These are phyloP conservation scores for Lasioglossum marginatum DNA, from an alignment of 2,888 invertebrate genomes.

Conservation along the genomic window DNA sequence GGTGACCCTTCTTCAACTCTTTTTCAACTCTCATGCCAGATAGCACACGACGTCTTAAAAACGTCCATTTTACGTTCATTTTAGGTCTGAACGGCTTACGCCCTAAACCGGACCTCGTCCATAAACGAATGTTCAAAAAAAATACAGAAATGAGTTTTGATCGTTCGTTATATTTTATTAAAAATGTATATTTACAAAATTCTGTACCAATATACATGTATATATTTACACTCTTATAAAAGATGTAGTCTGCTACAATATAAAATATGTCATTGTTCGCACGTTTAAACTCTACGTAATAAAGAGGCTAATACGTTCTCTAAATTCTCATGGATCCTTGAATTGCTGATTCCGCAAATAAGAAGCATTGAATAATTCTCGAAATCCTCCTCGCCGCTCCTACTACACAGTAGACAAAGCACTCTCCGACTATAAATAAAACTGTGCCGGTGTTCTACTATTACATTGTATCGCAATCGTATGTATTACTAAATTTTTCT, in stretches of 20 bases:
- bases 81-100: no score
- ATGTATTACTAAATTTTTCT: constrained; percentile 28
- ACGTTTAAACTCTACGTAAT: constrained; percentile 27
- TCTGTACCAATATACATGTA: constrained; percentile 58
- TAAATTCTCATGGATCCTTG: constrained; percentile 1
- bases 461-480: constrained; percentile 42
- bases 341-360: constrained; percentile 13
- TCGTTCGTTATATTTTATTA: constrained; percentile 51
- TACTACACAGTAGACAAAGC: constrained; percentile 11
- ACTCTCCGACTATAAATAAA: constrained; percentile 37
- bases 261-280: constrained; percentile 51
- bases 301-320: constrained; percentile 22
- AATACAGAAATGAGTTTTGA: constrained; percentile 2
- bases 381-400: constrained; percentile 15
- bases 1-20: no score
- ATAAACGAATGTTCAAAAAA: background rate
- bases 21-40: no score
- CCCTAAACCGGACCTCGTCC: no score
- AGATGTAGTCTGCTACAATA: constrained; percentile 42
- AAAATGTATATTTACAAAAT: constrained; percentile 65
- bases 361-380: constrained; percentile 37
- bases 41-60: no score
- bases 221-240: constrained; percentile 54
- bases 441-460: constrained; percentile 33
- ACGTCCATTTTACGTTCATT: no score